These are phyloP conservation scores for Tryphoninae sp. DNA, from an alignment of 2,888 invertebrate genomes.

Conservation along the genomic window DNA sequence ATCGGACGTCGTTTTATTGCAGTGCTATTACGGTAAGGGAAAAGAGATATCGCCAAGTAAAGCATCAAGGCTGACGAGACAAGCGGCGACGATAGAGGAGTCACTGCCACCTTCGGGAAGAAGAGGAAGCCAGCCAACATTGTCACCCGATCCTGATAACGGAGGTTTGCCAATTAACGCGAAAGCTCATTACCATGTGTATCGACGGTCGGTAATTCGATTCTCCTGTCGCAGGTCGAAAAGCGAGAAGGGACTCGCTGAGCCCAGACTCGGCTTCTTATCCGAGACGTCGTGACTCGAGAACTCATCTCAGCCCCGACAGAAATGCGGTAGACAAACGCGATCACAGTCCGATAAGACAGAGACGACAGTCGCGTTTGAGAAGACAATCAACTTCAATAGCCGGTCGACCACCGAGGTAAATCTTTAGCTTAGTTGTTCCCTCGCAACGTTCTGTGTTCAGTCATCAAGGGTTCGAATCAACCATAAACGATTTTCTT, in stretches of 20 bases:
- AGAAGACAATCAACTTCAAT: constrained; percentile 92
- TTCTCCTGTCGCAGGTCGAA: constrained; percentile 82
- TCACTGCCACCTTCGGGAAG: constrained; percentile 89
- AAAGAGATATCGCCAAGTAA: constrained; percentile 80
- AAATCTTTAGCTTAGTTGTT: constrained; percentile 44
- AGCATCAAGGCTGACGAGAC: constrained; percentile 89
- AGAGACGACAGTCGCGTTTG: constrained; percentile 85
- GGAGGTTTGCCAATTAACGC: constrained; percentile 73
- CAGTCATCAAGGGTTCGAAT: no score
- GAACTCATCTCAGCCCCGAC: constrained; percentile 91
- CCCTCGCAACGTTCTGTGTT: no score
- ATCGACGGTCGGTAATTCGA: not conserved
- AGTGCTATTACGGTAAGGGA: constrained; percentile 78
- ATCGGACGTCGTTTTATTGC: constrained; percentile 21
- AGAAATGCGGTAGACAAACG: constrained; percentile 85
- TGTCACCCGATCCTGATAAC: constrained; percentile 90
- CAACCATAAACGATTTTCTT: no score
- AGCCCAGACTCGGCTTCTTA: constrained; percentile 93
- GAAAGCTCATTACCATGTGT: not conserved
- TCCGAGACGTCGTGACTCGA: constrained; percentile 88
- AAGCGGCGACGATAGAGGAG: constrained; percentile 95
- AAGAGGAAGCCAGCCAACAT: constrained; percentile 90
- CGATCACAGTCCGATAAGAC: constrained; percentile 90
- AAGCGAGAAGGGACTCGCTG: constrained; percentile 92
- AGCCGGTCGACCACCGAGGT: constrained; percentile 83